A percentile compares a stretch with the other conserved stretches of the same genome.
Evolutionary conservation across 2,797 vertebrate genomes (phyloP).

Genomic region (Betta splendens): DNA sequence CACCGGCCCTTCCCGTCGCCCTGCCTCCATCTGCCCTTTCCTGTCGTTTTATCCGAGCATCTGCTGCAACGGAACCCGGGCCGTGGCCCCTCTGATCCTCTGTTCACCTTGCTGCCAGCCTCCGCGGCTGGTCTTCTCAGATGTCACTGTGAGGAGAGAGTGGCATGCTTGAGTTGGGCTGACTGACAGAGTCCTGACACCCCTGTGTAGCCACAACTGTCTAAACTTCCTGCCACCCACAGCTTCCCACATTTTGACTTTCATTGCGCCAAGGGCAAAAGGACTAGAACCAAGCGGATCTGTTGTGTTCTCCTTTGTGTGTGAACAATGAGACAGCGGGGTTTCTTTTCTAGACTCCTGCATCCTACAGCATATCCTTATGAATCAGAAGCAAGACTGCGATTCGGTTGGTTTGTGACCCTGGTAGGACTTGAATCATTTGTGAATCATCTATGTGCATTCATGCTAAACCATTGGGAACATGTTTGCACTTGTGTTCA

Average conservation of each 20-base stretch:
- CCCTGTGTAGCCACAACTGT: slow-evolving; percentile 41
- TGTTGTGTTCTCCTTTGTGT: slow-evolving; percentile 15
- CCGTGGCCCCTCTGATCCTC: slow-evolving; percentile 32
- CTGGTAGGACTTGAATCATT: slow-evolving; percentile 66
- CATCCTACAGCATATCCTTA: slow-evolving; percentile 63
- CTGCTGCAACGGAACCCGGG: slow-evolving; percentile 67
- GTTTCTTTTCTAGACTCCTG: slow-evolving; percentile 27
- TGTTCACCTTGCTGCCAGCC: slow-evolving; percentile 34
- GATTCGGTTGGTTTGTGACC: slow-evolving; percentile 39
- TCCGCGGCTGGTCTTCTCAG: slow-evolving; percentile 56
- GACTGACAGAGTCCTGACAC: slow-evolving; percentile 67
- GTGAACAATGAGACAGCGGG: background rate
- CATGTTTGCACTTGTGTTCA: slow-evolving; percentile 77
- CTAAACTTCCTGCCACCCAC: slow-evolving; percentile 62
- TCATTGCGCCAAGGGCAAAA: slow-evolving; percentile 37
- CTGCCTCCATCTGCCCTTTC: slow-evolving; percentile 61
- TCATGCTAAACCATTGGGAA: slow-evolving; percentile 67
- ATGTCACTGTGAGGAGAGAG: slow-evolving; percentile 65
- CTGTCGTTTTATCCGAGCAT: slow-evolving; percentile 70
- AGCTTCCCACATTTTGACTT: slow-evolving; percentile 52
- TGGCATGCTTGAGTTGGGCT: slow-evolving; percentile 46
- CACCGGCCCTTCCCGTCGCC: slow-evolving; percentile 30
- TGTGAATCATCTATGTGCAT: slow-evolving; percentile 66
- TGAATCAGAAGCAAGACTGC: slow-evolving; percentile 58
- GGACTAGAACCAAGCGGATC: slow-evolving; percentile 16